phyloP scores from a whole-genome alignment of 2,797 vertebrate species.

The Yasuhikotakia modesta region DNA sequence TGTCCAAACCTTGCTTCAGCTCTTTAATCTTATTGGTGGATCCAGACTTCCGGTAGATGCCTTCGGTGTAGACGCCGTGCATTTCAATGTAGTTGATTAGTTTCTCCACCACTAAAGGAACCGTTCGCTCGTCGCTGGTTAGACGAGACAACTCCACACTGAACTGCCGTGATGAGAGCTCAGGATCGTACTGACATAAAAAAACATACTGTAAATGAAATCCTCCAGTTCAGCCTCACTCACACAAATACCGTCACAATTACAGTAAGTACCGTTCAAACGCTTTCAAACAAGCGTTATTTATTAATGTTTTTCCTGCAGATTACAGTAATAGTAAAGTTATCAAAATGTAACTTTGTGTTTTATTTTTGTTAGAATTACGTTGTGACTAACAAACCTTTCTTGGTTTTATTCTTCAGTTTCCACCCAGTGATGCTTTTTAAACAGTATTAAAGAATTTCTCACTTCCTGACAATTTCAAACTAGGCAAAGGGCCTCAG shows the following conservation, averaged over 20 bases:
- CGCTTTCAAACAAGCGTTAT: too few relatives aligned
- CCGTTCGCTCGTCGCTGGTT: conserved; percentile 90
- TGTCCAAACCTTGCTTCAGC: conserved; percentile 90
- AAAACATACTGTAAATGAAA: neutral
- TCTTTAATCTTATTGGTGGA: conserved; percentile 98
- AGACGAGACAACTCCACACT: conserved; percentile 93
- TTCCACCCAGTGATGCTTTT: too few relatives aligned
- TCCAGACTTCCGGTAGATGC: conserved; percentile 96
- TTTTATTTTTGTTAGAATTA: too few relatives aligned
- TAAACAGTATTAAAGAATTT: too few relatives aligned
- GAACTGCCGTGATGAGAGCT: conserved; percentile 93
- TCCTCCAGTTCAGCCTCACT: neutral
- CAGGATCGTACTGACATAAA: conserved; percentile 85
- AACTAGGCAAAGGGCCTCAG: too few relatives aligned
- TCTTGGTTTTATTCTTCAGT: too few relatives aligned
- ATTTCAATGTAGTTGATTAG: conserved; percentile 99
- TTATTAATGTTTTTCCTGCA: too few relatives aligned
- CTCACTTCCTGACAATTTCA: too few relatives aligned
- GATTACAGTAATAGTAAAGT: too few relatives aligned
- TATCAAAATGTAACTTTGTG: too few relatives aligned
- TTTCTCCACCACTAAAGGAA: conserved; percentile 94
- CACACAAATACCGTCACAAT: conserved; percentile 3
- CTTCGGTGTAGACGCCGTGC: conserved; percentile 97
- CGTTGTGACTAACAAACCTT: too few relatives aligned
- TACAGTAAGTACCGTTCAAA: neutral